Evolutionary conservation across 2,888 invertebrate species (phyloP), one percentile per base, ranked within the genome.

Genomic region (Cataglyphis albicans): DNA sequence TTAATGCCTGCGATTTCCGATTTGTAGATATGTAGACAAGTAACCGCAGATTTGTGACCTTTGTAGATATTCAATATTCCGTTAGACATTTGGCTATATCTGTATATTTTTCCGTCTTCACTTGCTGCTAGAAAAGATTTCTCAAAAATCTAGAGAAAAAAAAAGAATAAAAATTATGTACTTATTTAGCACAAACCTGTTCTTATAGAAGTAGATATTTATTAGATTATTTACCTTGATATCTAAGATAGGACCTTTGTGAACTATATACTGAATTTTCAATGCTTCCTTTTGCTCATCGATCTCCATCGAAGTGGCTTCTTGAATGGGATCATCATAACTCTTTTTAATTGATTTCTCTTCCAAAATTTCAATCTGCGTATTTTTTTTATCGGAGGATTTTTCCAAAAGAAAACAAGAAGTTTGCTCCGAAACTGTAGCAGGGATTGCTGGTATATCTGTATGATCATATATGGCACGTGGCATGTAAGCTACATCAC

Each of bases 81-180:
- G 4, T 96, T 96, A 25, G 96, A 95, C 6, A 91, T 88, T 9
- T 95, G 93, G 89, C 95, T 95, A 92, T 96, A 96, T 92, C 96
- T 95, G 92, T 96, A 96, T 67, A 97, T 95, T 87, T 95, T 95
- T 76, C 97, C 97, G 87, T 96, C 96, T 83, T 96, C 95, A 81
- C 96, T 96, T 0, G 96, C 97, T 0, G 96, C 96, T 88, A 97
- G 92, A 92, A 97, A 96, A 76, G 96, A 95, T 87, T 96, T 95
- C 63, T 96, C 95, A 86, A 96, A 94, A 85, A 96, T 95, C 97
- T 97, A 95, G 82, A 95, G 95, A 87, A 83, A 55, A 70, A 10
- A 48, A 4, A 21, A 21, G 41, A 4, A 73, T 32, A 32, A 29
- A 25, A 25, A 12, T 44, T 55, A 41, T 52, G n/a, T 52, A 52